phyloP scores from a whole-genome alignment of 2,888 invertebrate genomes.

The Papilio elwesi region DNA sequence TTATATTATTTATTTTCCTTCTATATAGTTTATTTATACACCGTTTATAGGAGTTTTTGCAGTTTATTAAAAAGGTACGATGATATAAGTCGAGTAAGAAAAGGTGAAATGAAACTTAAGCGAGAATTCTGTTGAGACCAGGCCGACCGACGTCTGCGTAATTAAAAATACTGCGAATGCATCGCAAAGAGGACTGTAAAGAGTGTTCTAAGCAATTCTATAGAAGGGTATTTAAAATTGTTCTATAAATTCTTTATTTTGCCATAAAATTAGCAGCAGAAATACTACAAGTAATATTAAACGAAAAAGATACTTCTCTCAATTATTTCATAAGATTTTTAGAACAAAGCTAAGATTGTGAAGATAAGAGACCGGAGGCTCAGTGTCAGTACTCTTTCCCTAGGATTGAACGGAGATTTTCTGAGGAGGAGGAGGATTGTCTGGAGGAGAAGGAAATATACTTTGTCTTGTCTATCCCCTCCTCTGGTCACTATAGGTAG shows the following conservation, averaged over 20 bases:
- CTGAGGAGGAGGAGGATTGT: too few species aligned
- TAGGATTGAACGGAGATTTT: too few species aligned
- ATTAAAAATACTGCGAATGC: conserved; percentile 16
- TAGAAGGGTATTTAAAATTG: neutral
- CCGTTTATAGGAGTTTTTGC: too few species aligned
- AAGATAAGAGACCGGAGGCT: too few species aligned
- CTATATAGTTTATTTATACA: too few species aligned
- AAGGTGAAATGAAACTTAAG: neutral
- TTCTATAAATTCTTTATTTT: neutral
- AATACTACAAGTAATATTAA: neutral
- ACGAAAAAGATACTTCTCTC: neutral
- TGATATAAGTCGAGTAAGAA: neutral
- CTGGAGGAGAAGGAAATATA: too few species aligned
- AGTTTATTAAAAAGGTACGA: neutral
- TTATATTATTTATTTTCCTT: too few species aligned
- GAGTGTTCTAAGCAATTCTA: neutral
- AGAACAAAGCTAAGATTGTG: too few species aligned
- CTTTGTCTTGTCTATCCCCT: too few species aligned
- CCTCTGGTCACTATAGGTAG: too few species aligned
- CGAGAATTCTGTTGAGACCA: neutral
- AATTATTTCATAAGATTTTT: neutral
- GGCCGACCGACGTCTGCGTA: neutral
- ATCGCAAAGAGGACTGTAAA: conserved; percentile 4
- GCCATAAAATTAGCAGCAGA: neutral
- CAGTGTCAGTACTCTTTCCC: too few species aligned